Evolutionary conservation across 2,113 vertebrate species (phyloP), one percentile per base, ranked within the genome.

Genomic region (Prietella phreatophila): DNA sequence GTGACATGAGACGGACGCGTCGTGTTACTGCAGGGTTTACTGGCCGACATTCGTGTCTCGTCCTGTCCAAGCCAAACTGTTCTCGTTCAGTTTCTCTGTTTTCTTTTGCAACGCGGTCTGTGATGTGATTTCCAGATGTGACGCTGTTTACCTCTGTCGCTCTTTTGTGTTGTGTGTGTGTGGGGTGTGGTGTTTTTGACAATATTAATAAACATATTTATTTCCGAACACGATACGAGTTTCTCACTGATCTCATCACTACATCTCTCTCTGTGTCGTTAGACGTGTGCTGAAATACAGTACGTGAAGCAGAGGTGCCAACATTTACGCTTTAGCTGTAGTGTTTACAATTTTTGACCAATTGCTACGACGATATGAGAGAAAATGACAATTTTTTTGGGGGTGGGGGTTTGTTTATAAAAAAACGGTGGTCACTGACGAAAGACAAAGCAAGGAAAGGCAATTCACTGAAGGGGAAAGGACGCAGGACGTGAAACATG

Each of bases 161-260:
- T 83, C 15, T 80, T 20, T 60, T 61, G 55, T 82, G 33, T 82
- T 60, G 55, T 79, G 47, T 82, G 55, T 60, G 55, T 79, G 47
- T 55, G 13, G 58, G 20, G 39, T 84, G 76, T 83, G 83, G 71
- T 83, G 53, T 85, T 88, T 83, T 88, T 79, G 80, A 88, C 80
- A 79, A 86, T 86, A 90, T 90, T 85, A 90, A 90, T 90, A 88
- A 88, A 90, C 85, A 90, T 86, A 87, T 86, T 86, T 86, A 90
- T 90, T 90, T 90, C 87, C 55, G 73, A 86, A 83, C 85, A 84
- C 11, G 47, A 88, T 13, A 55, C 61, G 17, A 22, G 47, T 22
- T 15, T 83, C 55, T 63, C 10, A 36, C 20, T 76, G 47, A 58
- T 61, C 20, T 83, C 65, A 5, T 76, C 61, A 60, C 20, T 56